Percentiles rank a stretch among this genome's conserved stretches.
Evolutionary conservation across 2,888 invertebrate genomes (phyloP).

Genomic region (Sipunculus nudus): DNA sequence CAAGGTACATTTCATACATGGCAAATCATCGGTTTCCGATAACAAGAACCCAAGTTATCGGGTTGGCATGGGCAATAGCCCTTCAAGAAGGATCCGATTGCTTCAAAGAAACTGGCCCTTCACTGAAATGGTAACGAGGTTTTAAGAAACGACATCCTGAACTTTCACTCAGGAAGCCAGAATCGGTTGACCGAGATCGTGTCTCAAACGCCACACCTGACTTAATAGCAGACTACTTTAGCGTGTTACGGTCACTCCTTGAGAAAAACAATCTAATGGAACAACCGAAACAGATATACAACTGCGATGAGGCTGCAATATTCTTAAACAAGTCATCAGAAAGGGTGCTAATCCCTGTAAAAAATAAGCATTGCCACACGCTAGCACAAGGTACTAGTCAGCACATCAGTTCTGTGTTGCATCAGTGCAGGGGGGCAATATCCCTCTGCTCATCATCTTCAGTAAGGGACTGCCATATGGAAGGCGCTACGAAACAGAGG

Average conservation of each 20-base stretch:
- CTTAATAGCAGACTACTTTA: too few species aligned
- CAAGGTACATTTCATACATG: neutral
- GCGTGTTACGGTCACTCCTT: too few species aligned
- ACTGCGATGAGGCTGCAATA: conserved; percentile 12
- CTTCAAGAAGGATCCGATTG: neutral
- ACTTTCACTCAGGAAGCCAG: too few species aligned
- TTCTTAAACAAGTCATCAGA: conserved; percentile 8
- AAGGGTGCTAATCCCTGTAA: conserved; percentile 1
- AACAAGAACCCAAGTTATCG: neutral
- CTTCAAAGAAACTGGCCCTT: too few species aligned
- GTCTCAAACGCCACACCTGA: too few species aligned
- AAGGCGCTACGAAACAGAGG: neutral
- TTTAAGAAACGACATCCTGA: too few species aligned
- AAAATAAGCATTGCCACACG: conserved; percentile 7
- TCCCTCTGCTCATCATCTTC: conserved; percentile 8
- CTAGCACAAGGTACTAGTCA: neutral
- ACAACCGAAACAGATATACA: neutral
- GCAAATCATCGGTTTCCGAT: neutral
- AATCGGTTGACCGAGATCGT: too few species aligned
- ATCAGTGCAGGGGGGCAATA: neutral
- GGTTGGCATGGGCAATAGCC: neutral
- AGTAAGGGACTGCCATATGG: conserved; percentile 7
- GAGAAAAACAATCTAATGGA: neutral
- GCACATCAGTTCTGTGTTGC: conserved; percentile 7
- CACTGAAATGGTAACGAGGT: too few species aligned